Conservation (phyloP, 2,113 vertebrate genomes). For the Sclerurus mexicanus region DNA sequence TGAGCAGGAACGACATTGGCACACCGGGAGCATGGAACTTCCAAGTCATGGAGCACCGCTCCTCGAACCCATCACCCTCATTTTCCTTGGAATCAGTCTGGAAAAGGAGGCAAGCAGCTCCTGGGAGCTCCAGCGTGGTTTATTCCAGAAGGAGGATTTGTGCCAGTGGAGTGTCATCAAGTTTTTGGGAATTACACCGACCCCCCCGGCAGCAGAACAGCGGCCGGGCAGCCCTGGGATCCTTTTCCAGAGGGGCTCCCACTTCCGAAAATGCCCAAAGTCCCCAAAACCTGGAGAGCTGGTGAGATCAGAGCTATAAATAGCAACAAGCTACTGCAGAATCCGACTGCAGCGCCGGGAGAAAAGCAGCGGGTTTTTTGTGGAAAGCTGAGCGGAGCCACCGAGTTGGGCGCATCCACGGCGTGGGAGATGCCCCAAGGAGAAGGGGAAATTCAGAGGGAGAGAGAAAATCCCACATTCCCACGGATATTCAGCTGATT, state of each 20-base stretch:
- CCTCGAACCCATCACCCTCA: neutral
- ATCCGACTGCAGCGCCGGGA: constrained; percentile 31
- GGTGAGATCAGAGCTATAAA: constrained; percentile 41
- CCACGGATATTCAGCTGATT: no score
- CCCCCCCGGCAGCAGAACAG: rapidly evolving
- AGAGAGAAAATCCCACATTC: rapidly evolving
- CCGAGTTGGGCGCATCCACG: neutral
- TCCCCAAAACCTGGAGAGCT: neutral
- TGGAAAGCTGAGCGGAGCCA: neutral
- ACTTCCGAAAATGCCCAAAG: constrained; percentile 20
- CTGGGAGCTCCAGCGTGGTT: neutral
- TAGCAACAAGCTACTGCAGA: constrained; percentile 40
- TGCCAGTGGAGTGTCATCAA: neutral
- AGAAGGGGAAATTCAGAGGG: neutral
- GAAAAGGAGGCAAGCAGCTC: neutral
- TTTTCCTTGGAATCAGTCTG: neutral
- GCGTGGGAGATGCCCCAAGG: rapidly evolving
- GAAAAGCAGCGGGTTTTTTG: neutral
- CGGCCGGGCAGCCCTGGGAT: neutral
- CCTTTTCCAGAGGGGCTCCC: neutral
- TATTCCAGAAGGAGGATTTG: neutral
- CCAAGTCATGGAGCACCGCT: rapidly evolving
- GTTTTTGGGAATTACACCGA: neutral
- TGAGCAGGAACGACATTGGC: neutral
- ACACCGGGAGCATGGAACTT: rapidly evolving